These are phyloP conservation scores for Branchipolynoe longqiensis DNA, from an alignment of 2,888 invertebrate species.

Conservation along the genomic window DNA sequence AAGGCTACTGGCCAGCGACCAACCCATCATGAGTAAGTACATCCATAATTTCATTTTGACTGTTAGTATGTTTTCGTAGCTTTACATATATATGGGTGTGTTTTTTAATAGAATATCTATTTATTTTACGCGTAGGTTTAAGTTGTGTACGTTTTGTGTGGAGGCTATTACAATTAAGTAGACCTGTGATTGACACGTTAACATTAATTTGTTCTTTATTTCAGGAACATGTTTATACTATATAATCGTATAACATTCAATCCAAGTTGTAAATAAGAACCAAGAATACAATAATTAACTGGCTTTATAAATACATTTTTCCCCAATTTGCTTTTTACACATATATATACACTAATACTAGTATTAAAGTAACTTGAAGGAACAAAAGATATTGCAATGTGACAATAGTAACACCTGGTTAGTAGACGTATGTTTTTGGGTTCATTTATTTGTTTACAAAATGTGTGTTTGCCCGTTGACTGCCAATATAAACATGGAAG, in stretches of 20 bases:
- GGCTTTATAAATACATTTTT: neutral
- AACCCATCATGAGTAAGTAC: neutral
- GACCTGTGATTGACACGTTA: no score
- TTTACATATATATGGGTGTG: no score
- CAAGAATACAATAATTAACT: neutral
- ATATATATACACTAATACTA: neutral
- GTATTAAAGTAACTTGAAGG: neutral
- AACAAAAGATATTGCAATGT: neutral
- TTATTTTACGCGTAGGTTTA: no score
- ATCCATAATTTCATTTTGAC: neutral
- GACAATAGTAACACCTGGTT: neutral
- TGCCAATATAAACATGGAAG: neutral
- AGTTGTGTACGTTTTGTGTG: no score
- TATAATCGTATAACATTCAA: no score
- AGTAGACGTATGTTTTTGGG: neutral
- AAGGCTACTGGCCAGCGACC: neutral
- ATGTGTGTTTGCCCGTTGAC: neutral
- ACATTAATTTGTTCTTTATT: no score
- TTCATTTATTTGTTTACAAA: neutral
- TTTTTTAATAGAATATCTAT: no score
- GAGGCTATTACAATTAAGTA: no score
- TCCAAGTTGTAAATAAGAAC: neutral
- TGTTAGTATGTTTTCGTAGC: neutral
- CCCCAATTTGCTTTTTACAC: neutral
- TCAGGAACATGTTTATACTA: no score